Base-by-base conservation (phyloP, 2,113 vertebrate species). In the Anseranas semipalmata region DNA sequence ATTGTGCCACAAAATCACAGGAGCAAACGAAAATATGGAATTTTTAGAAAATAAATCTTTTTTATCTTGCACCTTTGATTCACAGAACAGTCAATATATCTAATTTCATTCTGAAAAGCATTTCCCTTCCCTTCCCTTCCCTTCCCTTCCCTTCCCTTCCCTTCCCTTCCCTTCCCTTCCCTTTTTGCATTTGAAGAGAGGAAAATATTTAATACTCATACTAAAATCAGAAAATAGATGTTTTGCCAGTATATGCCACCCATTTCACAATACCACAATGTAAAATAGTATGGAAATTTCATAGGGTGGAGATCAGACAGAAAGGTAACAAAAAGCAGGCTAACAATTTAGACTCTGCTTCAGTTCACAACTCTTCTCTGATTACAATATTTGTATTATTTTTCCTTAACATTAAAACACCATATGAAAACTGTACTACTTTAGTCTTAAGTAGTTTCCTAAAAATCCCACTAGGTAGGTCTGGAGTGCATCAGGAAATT, bases 261-360 rank as follows among this genome's bases (percentile, higher is more conserved):
- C 32, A 48, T 48, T 94, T 96, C 79, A 82, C 22, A 90, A 50
- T 32, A 50, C 35, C 5, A 2, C 15, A 76, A 30, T 60, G 79
- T 87, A 35, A 87, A 94, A 84, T 30, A 6, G 16, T 79, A 79
- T 33, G 56, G 92, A 85, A 94, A 90, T 72, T 13, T 60, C 30
- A n/a, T 21, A 35, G 10, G 6, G 15, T 62, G 32, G 27, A 74
- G 12, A 65, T 53, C 22, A 73, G 37, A 17, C 15, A 84, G 21
- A 87, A 90, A 86, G 73, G 17, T 70, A 76, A 48, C 18, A 50
- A 46, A 79, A 81, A 88, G 30, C 8, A 48, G 21, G 21, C 5
- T 70, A 66, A 56, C 4, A 55, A 19, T 59, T 71, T 45, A 70
- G 8, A 37, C 4, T 65, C 4, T 70, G 50, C 41, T 37, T 50